A percentile compares a stretch with the other conserved stretches of the same genome.
These are phyloP conservation scores for Macroramphosus scolopax DNA, from an alignment of 2,797 vertebrate species.

Conservation along the genomic window DNA sequence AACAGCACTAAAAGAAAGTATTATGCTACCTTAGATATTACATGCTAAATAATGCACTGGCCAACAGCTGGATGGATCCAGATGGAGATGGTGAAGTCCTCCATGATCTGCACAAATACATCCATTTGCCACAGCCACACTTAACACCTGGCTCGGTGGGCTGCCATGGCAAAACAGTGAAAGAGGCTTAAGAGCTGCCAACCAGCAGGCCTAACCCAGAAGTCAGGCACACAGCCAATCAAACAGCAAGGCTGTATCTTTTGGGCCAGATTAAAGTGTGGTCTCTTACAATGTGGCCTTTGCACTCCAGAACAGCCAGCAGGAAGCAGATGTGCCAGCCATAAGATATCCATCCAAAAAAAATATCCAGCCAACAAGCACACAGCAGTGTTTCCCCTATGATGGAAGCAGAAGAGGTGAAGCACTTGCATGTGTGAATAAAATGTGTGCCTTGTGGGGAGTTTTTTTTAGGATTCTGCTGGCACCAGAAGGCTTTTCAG, in stretches of 20 bases:
- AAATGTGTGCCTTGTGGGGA: too few species aligned
- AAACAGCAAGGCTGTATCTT: conserved; percentile 37
- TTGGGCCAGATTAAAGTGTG: conserved; percentile 46
- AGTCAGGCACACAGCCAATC: conserved; percentile 49
- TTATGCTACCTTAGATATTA: too few species aligned
- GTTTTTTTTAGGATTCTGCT: too few species aligned
- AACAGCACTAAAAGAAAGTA: too few species aligned
- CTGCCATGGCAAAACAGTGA: conserved; percentile 40
- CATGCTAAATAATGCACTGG: conserved; percentile 19
- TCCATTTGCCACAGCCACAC: conserved; percentile 29
- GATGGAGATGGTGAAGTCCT: conserved; percentile 29
- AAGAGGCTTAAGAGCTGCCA: conserved; percentile 32
- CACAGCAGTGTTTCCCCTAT: too few species aligned
- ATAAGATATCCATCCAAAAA: conserved; percentile 30
- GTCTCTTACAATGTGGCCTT: conserved; percentile 47
- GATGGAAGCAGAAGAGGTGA: conserved; percentile 1
- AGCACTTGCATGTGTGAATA: too few species aligned
- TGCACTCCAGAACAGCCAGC: conserved; percentile 45
- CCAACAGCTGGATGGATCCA: conserved; percentile 22
- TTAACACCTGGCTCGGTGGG: conserved; percentile 34
- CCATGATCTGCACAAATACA: conserved; percentile 33
- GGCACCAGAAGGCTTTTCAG: too few species aligned
- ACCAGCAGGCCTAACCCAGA: conserved; percentile 30
- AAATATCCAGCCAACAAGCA: conserved; percentile 15
- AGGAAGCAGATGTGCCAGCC: conserved; percentile 46